A percentile compares a stretch with the other conserved stretches of the same genome.
Evolutionary conservation across 2,797 vertebrate genomes (phyloP).

Genomic region (Sardinella longiceps): DNA sequence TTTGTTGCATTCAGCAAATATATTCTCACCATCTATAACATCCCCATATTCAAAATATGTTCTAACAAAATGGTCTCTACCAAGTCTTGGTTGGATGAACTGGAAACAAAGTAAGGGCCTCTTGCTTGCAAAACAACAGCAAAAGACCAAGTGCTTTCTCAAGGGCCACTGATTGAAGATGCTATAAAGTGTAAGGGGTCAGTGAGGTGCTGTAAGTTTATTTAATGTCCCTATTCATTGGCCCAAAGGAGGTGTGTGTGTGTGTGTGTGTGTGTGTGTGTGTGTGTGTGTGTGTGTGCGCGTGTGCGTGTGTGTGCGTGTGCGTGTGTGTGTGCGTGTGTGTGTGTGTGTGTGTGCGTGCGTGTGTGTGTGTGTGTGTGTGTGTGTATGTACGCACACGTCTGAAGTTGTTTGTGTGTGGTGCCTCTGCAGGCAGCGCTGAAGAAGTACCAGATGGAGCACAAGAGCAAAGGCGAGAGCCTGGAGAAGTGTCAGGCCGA

Average conservation of each 20-base stretch:
- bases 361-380: slow-evolving; percentile 18
- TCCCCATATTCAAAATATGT: no score
- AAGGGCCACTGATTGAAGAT: no score
- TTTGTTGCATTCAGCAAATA: no score
- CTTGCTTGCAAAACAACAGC: no score
- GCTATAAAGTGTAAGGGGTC: no score
- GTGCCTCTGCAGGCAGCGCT: slow-evolving; percentile 78
- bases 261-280: not conserved
- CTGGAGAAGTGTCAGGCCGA: slow-evolving; percentile 85
- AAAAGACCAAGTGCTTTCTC: no score
- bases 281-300: not conserved
- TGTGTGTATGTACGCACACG: not conserved
- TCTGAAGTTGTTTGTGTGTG: not conserved
- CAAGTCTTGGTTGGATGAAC: no score
- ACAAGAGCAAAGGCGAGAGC: slow-evolving; percentile 81
- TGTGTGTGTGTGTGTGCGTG: not conserved
- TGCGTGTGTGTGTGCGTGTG: slow-evolving; percentile 14
- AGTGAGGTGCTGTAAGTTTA: not conserved
- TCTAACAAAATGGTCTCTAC: no score
- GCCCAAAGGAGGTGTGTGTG: no score
- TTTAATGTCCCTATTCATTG: no score
- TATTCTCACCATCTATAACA: no score
- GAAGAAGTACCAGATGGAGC: slow-evolving; percentile 87
- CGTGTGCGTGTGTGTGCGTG: slow-evolving; percentile 11
- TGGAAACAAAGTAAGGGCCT: no score